Evolutionary conservation across 1,140 invertebrate species (phyloP).

Genomic region (Liolophura sinensis): DNA sequence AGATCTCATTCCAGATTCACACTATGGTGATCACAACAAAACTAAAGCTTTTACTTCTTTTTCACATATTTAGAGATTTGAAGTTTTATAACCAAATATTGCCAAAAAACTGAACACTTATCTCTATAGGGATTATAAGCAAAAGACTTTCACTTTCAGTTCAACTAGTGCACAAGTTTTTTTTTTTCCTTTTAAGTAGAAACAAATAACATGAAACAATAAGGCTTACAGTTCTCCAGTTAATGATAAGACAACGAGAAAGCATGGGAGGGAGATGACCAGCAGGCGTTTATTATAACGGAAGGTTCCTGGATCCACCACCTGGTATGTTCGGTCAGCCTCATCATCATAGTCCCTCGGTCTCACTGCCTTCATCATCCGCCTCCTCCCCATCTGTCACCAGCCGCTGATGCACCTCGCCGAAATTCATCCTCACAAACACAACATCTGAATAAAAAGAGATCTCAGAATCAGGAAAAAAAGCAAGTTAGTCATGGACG

Average conservation of each 20-base stretch:
- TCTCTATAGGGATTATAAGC: conserved; percentile 1
- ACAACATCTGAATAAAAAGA: conserved; percentile 2
- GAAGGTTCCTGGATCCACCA: conserved; percentile 38
- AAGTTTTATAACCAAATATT: conserved; percentile 11
- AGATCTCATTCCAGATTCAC: no score
- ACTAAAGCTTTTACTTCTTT: no score
- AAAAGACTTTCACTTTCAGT: neutral
- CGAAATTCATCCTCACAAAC: conserved; percentile 2
- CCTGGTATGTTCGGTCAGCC: conserved; percentile 15
- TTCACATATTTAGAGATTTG: conserved; percentile 11
- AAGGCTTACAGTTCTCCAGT: conserved; percentile 39
- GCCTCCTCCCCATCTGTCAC: conserved; percentile 6
- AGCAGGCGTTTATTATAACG: conserved; percentile 36
- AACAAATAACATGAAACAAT: conserved; percentile 4
- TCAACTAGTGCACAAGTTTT: neutral
- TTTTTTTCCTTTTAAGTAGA: neutral
- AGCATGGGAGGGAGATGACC: conserved; percentile 31
- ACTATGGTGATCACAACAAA: no score
- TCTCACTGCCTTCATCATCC: conserved; percentile 6
- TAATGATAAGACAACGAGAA: conserved; percentile 33
- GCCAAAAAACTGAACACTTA: conserved; percentile 12
- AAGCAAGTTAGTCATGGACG: no score
- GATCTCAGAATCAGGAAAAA: no score
- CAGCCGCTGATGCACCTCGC: conserved; percentile 3
- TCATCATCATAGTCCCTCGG: conserved; percentile 10